phyloP scores from a whole-genome alignment of 2,113 vertebrate genomes.

The Phaethornis superciliosus region DNA sequence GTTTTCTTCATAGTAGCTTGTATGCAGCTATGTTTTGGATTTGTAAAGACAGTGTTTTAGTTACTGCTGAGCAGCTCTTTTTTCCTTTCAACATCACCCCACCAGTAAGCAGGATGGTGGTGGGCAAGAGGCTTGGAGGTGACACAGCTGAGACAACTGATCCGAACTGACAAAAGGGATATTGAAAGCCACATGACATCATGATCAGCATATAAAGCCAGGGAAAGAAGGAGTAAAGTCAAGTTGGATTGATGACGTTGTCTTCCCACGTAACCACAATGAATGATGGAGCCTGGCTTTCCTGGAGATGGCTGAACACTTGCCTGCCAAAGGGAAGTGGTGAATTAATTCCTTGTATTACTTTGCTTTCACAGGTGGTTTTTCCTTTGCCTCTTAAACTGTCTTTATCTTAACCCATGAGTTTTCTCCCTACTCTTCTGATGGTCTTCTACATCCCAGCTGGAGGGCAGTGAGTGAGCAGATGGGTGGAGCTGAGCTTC shows the following conservation, averaged over 20 bases:
- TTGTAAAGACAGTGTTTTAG: not conserved
- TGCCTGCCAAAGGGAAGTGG: accelerated
- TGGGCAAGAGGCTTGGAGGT: accelerated
- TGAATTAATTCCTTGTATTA: not conserved
- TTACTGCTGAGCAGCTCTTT: not conserved
- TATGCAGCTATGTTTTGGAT: not conserved
- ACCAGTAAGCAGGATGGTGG: accelerated
- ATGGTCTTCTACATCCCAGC: not conserved
- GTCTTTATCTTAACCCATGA: accelerated
- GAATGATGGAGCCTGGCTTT: accelerated
- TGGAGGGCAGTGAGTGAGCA: accelerated
- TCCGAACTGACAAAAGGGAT: not conserved
- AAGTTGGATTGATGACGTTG: accelerated
- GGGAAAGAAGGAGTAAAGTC: not conserved
- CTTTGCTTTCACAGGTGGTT: not conserved
- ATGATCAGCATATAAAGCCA: not conserved
- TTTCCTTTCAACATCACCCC: not conserved
- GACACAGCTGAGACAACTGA: not conserved
- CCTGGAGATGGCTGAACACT: not conserved
- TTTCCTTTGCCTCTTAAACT: not conserved
- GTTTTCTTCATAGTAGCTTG: not conserved
- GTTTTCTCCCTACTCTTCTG: not conserved
- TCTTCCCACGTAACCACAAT: not conserved
- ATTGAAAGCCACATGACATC: not conserved
- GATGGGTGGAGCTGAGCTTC: not conserved